Evolutionary conservation across 2,797 vertebrate species (phyloP).

Genomic region (Scolopax bukidnonensis): DNA sequence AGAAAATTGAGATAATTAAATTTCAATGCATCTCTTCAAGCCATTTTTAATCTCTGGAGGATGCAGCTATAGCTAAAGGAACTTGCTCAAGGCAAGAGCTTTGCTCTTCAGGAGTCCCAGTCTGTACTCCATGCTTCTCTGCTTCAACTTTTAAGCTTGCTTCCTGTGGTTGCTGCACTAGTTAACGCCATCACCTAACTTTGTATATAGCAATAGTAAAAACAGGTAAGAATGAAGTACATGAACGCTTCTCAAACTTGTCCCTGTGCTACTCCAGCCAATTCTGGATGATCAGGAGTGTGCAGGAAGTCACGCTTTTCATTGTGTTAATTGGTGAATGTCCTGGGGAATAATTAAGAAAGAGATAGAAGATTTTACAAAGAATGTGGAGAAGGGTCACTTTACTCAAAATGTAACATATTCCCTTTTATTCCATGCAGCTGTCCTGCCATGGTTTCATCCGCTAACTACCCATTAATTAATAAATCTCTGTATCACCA

Average conservation of each 20-base stretch:
- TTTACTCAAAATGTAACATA: neutral
- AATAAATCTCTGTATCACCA: neutral
- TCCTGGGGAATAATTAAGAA: neutral
- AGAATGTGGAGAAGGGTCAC: rapidly evolving
- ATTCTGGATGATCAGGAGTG: rapidly evolving
- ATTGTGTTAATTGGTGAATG: rapidly evolving
- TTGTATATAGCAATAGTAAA: neutral
- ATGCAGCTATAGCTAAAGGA: neutral
- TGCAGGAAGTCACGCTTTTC: neutral
- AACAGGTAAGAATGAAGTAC: rapidly evolving
- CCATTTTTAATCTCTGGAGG: neutral
- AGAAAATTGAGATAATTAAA: neutral
- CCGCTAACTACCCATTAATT: rapidly evolving
- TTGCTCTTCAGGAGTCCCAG: neutral
- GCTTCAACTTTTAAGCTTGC: neutral
- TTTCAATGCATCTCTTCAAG: neutral
- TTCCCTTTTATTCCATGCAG: rapidly evolving
- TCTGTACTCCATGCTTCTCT: neutral
- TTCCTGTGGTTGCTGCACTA: neutral
- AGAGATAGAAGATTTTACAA: neutral
- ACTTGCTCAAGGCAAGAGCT: neutral
- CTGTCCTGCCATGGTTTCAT: neutral
- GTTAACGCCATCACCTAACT: too few relatives aligned
- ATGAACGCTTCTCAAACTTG: rapidly evolving
- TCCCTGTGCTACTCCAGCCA: neutral